Evolutionary conservation across 1,140 invertebrate genomes (phyloP), one percentile per base, ranked within the genome.

Genomic region (Drosophila trapezifrons): DNA sequence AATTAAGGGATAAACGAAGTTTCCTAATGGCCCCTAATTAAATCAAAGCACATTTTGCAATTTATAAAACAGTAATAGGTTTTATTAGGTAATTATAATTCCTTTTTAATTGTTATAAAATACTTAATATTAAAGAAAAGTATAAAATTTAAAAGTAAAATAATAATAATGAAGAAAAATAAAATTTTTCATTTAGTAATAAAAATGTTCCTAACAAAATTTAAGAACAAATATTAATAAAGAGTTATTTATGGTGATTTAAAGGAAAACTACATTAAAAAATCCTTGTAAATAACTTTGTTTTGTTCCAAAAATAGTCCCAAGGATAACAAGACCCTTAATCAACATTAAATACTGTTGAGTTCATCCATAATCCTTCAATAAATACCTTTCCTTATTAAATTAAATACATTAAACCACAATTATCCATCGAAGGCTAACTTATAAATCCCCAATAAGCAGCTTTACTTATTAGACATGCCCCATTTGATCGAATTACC

Each of bases 401-500:
- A 4, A 27, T 6, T 51, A 29, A 13, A 5, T 29, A 29, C 7
- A 18, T 5, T 56, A 7, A 22, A 40, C 32, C 57, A 20, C 12
- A n/a, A 9, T 27, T 20, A 18, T 18, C 17, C n/a, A 17, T 4
- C 22, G 17, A 29, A n/a, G 12, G 17, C 4, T 17, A 5, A 40
- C 35, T 29, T 9, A n/a, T 59, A 59, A 29, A 40, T 60, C 37
- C 42, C n/a, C 25, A 22, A 15, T 17, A 29, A 60, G 37, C 37
- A 60, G 55, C 55, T 29, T 42, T 42, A 42, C 55, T 22, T 60
- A 60, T 63, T 63, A 63, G 37, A 59, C 60, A 63, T 60, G 60
- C 60, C 15, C 60, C 60, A 63, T 63, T 63, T 59, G 38, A 32
- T 18, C 18, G 22, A 27, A 40, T 40, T 13, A 63, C 25, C 58